Evolutionary conservation across 1,140 invertebrate species (phyloP).

Genomic region (Archivesica marissinica): DNA sequence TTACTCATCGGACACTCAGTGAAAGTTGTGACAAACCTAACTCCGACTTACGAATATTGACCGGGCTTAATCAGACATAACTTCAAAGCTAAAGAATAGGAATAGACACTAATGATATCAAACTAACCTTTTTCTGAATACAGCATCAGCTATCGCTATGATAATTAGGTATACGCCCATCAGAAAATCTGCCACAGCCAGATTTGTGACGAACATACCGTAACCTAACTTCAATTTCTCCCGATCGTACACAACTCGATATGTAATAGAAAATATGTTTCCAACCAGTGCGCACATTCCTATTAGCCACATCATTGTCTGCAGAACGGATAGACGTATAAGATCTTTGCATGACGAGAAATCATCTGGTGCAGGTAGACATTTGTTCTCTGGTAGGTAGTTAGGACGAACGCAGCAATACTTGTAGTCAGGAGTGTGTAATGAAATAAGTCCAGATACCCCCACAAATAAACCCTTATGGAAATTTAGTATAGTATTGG

Average conservation of each 20-base stretch:
- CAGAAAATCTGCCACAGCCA: slow-evolving; percentile 72
- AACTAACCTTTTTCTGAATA: slow-evolving; percentile 16
- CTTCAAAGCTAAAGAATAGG: no score
- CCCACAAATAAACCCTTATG: slow-evolving; percentile 61
- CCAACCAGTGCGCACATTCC: slow-evolving; percentile 67
- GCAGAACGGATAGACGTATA: slow-evolving; percentile 58
- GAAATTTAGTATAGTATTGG: slow-evolving; percentile 56
- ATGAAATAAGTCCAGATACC: slow-evolving; percentile 17
- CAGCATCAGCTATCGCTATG: slow-evolving; percentile 6
- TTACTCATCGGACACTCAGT: no score
- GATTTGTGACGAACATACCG: slow-evolving; percentile 74
- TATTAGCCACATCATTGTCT: slow-evolving; percentile 71
- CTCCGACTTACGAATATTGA: no score
- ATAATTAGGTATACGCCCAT: slow-evolving; percentile 37
- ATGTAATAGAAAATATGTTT: slow-evolving; percentile 67
- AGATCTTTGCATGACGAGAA: slow-evolving; percentile 74
- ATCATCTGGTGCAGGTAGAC: slow-evolving; percentile 63
- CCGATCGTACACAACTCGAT: slow-evolving; percentile 56
- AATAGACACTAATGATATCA: no score
- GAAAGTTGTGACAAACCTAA: no score
- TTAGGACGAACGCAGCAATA: slow-evolving; percentile 69
- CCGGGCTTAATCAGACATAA: no score
- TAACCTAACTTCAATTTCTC: slow-evolving; percentile 58
- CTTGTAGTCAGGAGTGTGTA: slow-evolving; percentile 63
- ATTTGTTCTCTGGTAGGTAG: slow-evolving; percentile 59